Evolutionary conservation across 2,888 invertebrate species (phyloP).

Genomic region (Halictus ligatus): DNA sequence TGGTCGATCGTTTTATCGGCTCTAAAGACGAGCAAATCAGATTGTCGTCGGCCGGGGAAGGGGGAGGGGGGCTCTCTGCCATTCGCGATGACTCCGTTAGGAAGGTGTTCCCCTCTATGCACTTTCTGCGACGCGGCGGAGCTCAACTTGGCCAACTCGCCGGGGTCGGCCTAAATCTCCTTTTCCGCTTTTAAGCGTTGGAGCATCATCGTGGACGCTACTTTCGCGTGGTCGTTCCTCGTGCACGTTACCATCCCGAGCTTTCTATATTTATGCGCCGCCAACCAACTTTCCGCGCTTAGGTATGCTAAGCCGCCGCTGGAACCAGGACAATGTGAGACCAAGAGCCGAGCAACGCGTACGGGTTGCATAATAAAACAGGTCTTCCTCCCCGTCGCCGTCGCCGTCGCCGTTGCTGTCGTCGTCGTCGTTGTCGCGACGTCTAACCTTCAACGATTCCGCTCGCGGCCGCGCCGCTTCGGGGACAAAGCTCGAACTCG

Average conservation of each 20-base stretch:
- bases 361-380: constrained; percentile 16
- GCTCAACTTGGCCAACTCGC: constrained; percentile 34
- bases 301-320: constrained; percentile 14
- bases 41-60: constrained; percentile 14
- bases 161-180: constrained; percentile 54
- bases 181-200: constrained; percentile 50
- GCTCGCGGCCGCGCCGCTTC: background rate
- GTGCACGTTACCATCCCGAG: constrained; percentile 22
- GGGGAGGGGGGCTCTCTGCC: background rate
- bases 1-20: constrained; percentile 31
- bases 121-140: background rate
- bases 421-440: background rate
- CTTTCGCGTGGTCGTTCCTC: constrained; percentile 47
- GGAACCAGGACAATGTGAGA: background rate
- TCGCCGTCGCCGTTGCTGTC: background rate
- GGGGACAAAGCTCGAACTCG: constrained; percentile 15
- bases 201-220: constrained; percentile 56
- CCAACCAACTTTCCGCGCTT: constrained; percentile 30
- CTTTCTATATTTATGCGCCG: constrained; percentile 48
- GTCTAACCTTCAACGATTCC: background rate
- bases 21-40: constrained; percentile 39
- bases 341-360: constrained; percentile 1
- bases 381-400: background rate
- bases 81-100: constrained; percentile 14
- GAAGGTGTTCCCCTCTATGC: constrained; percentile 16